Evolutionary conservation across 1,140 invertebrate species (phyloP).

Genomic region (Elymnias hypermnestra): DNA sequence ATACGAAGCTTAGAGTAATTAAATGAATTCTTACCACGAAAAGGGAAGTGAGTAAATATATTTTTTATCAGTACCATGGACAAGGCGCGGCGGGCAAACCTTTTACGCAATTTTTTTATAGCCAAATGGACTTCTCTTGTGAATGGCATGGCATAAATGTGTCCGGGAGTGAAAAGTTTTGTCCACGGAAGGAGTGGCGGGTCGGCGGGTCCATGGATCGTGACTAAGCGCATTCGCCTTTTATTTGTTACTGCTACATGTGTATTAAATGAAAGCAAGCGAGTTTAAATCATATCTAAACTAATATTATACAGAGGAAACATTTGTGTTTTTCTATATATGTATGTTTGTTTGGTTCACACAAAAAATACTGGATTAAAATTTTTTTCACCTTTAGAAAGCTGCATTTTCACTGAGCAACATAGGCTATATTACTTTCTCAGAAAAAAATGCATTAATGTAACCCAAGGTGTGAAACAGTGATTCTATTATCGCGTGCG

Average conservation of each 20-base stretch:
- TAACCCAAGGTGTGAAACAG: too few species aligned
- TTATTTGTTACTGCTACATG: background rate
- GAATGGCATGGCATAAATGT: constrained; percentile 45
- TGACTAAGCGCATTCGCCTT: constrained; percentile 45
- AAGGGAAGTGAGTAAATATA: background rate
- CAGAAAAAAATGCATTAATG: too few species aligned
- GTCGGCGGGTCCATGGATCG: constrained; percentile 22
- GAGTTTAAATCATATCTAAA: too few species aligned
- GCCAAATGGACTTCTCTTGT: constrained; percentile 57
- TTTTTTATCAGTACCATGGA: constrained; percentile 3
- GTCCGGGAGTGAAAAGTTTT: constrained; percentile 49
- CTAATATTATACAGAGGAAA: too few species aligned
- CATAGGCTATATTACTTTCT: too few species aligned
- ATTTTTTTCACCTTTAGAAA: too few species aligned
- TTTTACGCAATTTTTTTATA: constrained; percentile 13
- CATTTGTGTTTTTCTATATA: too few species aligned
- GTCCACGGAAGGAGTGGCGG: constrained; percentile 37
- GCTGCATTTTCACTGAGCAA: too few species aligned
- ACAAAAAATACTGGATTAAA: too few species aligned
- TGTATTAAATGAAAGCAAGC: too few species aligned
- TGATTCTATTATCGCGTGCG: too few species aligned
- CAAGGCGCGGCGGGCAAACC: background rate
- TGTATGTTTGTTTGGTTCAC: too few species aligned
- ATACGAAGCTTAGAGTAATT: constrained; percentile 14
- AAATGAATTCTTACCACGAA: constrained; percentile 6